phyloP scores from a whole-genome alignment of 2,797 vertebrate species.

The Paramormyrops hopkinsi region DNA sequence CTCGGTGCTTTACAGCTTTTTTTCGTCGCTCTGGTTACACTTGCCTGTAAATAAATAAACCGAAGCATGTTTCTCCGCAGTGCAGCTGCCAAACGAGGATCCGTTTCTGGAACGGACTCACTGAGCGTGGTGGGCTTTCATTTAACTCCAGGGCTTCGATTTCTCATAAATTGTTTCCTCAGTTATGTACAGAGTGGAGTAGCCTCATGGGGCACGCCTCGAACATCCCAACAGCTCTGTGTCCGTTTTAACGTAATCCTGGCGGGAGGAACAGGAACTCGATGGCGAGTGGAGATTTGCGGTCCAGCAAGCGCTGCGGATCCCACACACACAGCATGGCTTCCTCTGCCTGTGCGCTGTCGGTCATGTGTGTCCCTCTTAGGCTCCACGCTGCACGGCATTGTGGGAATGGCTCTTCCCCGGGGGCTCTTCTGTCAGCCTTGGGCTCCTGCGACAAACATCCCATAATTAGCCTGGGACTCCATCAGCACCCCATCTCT shows the following conservation, averaged over 20 bases:
- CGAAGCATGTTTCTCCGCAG: background rate
- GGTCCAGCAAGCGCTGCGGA: background rate
- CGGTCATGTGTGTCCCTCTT: background rate
- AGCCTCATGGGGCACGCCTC: background rate
- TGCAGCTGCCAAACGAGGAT: background rate
- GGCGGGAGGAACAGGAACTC: background rate
- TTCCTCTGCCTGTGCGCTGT: background rate
- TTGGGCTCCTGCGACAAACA: background rate
- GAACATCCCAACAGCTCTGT: background rate
- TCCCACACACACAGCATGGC: background rate
- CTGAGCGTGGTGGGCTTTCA: background rate
- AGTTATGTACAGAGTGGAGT: background rate
- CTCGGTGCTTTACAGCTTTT: background rate
- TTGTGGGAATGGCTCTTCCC: background rate
- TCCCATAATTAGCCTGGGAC: constrained; percentile 26
- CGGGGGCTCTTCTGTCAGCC: background rate
- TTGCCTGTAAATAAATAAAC: background rate
- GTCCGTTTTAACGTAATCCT: background rate
- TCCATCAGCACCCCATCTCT: constrained; percentile 12
- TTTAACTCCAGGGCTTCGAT: background rate
- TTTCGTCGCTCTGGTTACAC: background rate
- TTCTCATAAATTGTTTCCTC: background rate
- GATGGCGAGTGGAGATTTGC: background rate
- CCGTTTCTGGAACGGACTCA: background rate
- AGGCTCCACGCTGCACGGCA: background rate